Base-by-base conservation (phyloP, 2,888 invertebrate species). In the Ormyrus labotus region DNA sequence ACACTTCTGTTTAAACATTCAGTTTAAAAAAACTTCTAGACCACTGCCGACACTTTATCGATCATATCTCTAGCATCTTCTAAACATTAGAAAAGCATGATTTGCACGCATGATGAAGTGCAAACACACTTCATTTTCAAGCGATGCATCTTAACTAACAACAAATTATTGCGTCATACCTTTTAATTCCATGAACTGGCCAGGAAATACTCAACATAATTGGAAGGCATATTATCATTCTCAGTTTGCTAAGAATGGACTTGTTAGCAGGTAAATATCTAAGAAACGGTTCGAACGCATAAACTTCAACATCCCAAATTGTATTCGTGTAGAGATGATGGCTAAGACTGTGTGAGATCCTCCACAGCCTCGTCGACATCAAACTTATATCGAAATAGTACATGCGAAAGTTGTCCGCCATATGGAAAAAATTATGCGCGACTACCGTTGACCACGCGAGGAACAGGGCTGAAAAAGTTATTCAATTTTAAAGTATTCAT, bases 311-410 rank as follows among this genome's bases (percentile, higher is more conserved):
- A 89, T 96, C 96, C 89, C 94, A 93, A 6, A 94, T 90, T 0
- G 96, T 95, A 87, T 97, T 96, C 0, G 96, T 93, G 87, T 94
- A 96, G 8, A 95, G 91, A 87, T 97, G 96, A 89, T 96, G 96
- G 53, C 96, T 96, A 61, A 96, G 88, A 0, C 92, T 94, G 86
- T 96, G 96, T 0, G 94, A 94, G 58, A 96, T 93, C 81, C 96
- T 92, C 93, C 95, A 96, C 82, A 95, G 94, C 84, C 92, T 92
- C 70, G 94, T 93, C 2, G 94, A 94, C 92, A 95, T 92, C 84
- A 94, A 87, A 19, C 93, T 92, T 81, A 96, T 90, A 86, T 96
- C 95, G 86, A 95, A 95, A 80, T 95, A 93, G 87, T 94, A 95
- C 95, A 96, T 96, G 78, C 96, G 93, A 92, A 95, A 95, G 88